Percentiles rank a stretch among this genome's conserved stretches.
These are phyloP conservation scores for Cephalopterus ornatus DNA, from an alignment of 2,113 vertebrate genomes.

Conservation along the genomic window DNA sequence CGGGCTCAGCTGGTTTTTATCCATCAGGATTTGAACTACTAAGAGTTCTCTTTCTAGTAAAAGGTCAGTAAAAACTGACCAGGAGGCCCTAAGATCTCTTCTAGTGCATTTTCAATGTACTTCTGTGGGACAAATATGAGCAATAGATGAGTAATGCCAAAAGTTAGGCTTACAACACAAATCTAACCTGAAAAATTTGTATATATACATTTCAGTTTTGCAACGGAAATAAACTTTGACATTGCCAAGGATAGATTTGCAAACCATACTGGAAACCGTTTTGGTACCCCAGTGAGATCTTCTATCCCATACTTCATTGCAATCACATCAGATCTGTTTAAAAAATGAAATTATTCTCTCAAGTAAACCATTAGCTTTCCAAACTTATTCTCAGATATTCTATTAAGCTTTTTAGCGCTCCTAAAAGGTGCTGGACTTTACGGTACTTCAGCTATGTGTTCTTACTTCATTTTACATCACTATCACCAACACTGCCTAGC, in stretches of 20 bases:
- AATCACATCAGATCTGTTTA: neutral
- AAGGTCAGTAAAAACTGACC: neutral
- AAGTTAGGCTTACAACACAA: neutral
- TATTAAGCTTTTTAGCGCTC: neutral
- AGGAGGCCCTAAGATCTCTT: neutral
- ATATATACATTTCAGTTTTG: neutral
- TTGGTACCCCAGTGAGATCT: neutral
- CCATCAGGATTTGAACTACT: neutral
- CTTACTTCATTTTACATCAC: neutral
- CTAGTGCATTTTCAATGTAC: neutral
- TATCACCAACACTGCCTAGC: neutral
- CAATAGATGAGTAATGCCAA: neutral
- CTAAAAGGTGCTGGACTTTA: neutral
- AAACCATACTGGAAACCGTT: neutral
- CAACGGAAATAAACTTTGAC: neutral
- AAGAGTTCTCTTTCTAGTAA: neutral
- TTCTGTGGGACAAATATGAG: neutral
- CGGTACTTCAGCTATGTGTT: neutral
- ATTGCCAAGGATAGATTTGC: neutral
- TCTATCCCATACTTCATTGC: neutral
- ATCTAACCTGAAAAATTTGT: neutral
- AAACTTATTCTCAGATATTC: neutral
- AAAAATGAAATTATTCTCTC: neutral
- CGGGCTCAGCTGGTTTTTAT: neutral
- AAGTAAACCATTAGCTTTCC: neutral